Base-by-base conservation (phyloP, 2,113 vertebrate species). In the Alectura lathami region DNA sequence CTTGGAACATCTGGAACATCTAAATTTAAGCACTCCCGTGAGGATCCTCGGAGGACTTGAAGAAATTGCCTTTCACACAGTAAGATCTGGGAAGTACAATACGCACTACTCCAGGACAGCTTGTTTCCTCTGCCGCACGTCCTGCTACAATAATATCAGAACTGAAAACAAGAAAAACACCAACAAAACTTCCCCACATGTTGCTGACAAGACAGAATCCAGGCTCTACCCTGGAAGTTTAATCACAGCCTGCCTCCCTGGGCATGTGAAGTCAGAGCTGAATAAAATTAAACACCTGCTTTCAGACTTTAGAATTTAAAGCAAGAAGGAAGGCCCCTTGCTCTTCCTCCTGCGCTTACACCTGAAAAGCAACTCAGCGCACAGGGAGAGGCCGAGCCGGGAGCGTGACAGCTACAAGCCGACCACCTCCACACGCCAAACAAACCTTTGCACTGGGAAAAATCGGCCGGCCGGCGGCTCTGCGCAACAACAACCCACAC, bases 71-170 rank as follows among this genome's bases (percentile, higher is more conserved):
- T 32, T 34, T 29, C 18, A 50, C 57, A 43, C 48, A 70, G 8
- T 9, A 86, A 62, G 45, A 87, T 43, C 38, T 36, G 70, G 29
- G 91, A 93, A 85, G 79, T 60, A 77, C 7, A 57, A 62, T 79
- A 13, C 0, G 0, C n/a, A 2, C 51, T 24, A 23, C 21, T 4
- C 22, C 60, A 64, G 21, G 23, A 26, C 51, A 27, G 8, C 24
- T 48, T 36, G 32, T 54, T 66, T 66, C 50, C 38, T 34, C 53
- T 53, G 36, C 27, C 29, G 11, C 6, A 36, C 6, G 10, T 27
- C 36, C 38, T 34, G 53, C 24, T 53, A 29, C 13, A 11, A 11
- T 22, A 22, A 2, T 5, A 17, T 15, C 34, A 74, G 22, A 60
- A 40, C 6, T 0, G 2, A 75, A 45, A 83, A 11, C 20, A 73